Evolutionary conservation across 1,140 invertebrate species (phyloP).

Genomic region (Drosophila kohkoa): DNA sequence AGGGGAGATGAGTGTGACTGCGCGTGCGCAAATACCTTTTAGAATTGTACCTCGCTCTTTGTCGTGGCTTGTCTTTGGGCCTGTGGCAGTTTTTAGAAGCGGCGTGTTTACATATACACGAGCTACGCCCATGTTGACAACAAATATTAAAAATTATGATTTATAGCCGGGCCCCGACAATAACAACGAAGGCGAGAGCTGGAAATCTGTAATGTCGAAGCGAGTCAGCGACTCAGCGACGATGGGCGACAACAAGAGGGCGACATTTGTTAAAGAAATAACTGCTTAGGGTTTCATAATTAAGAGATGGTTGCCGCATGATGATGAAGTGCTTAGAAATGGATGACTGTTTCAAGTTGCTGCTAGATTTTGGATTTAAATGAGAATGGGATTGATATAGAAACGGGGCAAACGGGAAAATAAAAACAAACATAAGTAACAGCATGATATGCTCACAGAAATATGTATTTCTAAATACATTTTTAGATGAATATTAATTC

Average conservation of each 20-base stretch:
- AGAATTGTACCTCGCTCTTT: conserved; percentile 26
- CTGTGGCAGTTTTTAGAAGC: conserved; percentile 54
- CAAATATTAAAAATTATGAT: conserved; percentile 84
- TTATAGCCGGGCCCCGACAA: conserved; percentile 55
- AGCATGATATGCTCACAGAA: too few relatives aligned
- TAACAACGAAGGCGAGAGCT: conserved; percentile 31
- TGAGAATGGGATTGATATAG: background rate
- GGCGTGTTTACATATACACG: conserved; percentile 76
- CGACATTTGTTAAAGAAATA: conserved; percentile 67
- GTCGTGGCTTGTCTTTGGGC: background rate
- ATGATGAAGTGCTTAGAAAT: conserved; percentile 61
- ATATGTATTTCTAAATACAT: too few relatives aligned
- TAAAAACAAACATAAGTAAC: too few relatives aligned
- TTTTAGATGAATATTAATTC: too few relatives aligned
- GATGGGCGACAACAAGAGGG: conserved; percentile 33
- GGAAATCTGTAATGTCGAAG: conserved; percentile 70
- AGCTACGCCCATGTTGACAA: conserved; percentile 82
- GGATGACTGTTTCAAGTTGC: conserved; percentile 37
- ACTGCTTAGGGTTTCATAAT: conserved; percentile 66
- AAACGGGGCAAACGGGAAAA: too few relatives aligned
- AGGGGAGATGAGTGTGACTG: conserved; percentile 63
- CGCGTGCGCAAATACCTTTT: conserved; percentile 84
- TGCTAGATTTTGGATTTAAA: background rate
- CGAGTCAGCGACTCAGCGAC: conserved; percentile 18
- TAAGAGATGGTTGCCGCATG: conserved; percentile 50